Conservation (phyloP, 1,140 invertebrate species). For the Orussus abietinus region DNA sequence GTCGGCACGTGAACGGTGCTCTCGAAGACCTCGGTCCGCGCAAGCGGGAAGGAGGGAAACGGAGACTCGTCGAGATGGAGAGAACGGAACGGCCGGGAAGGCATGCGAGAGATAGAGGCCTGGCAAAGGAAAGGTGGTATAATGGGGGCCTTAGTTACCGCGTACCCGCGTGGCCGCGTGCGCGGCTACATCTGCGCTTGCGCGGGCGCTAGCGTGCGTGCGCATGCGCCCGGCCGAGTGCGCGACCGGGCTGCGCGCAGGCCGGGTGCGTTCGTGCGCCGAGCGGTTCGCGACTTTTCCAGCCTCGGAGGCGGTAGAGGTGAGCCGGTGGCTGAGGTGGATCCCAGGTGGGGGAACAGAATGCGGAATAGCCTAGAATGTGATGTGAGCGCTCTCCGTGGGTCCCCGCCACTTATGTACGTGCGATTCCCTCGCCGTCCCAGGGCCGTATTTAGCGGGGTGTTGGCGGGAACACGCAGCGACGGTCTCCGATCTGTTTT, state of each 20-base stretch:
- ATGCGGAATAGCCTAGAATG: slow-evolving; percentile 58
- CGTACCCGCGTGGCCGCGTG: slow-evolving; percentile 8
- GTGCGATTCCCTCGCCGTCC: slow-evolving; percentile 19
- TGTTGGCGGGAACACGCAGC: too few species aligned
- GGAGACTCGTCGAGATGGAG: background rate
- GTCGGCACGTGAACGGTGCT: too few species aligned
- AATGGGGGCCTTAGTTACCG: slow-evolving; percentile 3
- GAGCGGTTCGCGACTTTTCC: slow-evolving; percentile 44
- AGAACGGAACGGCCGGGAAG: slow-evolving; percentile 3
- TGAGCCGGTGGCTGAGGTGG: slow-evolving; percentile 38
- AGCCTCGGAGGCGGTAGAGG: slow-evolving; percentile 40
- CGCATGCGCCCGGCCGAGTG: slow-evolving; percentile 23
- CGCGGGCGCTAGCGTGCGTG: slow-evolving; percentile 8
- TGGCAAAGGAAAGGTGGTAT: slow-evolving; percentile 18
- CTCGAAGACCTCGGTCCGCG: too few species aligned
- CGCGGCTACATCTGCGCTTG: background rate
- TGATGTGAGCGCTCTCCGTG: slow-evolving; percentile 47
- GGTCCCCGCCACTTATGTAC: slow-evolving; percentile 20
- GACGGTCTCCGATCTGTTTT: too few species aligned
- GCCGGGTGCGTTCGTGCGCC: slow-evolving; percentile 27
- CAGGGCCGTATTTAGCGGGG: too few species aligned
- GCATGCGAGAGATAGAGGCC: slow-evolving; percentile 13
- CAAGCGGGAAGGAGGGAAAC: slow-evolving; percentile 15
- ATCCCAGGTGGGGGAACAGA: slow-evolving; percentile 48
- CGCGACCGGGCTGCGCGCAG: slow-evolving; percentile 28